phyloP scores from a whole-genome alignment of 1,140 invertebrate genomes.

The Panulirus ornatus region DNA sequence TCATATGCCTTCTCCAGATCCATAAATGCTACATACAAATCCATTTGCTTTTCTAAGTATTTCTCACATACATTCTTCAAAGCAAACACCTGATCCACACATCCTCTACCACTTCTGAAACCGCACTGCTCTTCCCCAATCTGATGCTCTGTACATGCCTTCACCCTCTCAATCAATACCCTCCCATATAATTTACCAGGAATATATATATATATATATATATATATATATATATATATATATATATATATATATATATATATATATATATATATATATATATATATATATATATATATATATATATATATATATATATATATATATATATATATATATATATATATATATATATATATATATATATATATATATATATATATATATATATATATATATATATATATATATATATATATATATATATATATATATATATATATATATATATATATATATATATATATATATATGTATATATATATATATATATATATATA shows the following conservation, averaged over 20 bases:
- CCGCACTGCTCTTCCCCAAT: too few relatives aligned
- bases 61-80: too few relatives aligned
- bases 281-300: background rate
- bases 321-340: background rate
- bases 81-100: too few relatives aligned
- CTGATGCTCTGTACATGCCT: too few relatives aligned
- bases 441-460: constrained; percentile 16
- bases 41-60: too few relatives aligned
- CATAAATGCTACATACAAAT: too few relatives aligned
- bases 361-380: background rate
- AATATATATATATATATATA: constrained; percentile 4
- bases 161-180: too few relatives aligned
- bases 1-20: too few relatives aligned
- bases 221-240: constrained; percentile 8
- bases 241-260: constrained; percentile 5
- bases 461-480: constrained; percentile 15
- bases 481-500: constrained; percentile 10
- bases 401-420: background rate
- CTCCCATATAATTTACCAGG: too few relatives aligned
- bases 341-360: background rate
- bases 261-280: constrained; percentile 16
- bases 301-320: constrained; percentile 9
- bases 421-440: constrained; percentile 8
- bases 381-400: background rate
- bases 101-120: too few relatives aligned